Evolutionary conservation across 2,113 vertebrate species (phyloP).

Genomic region (Oxyura jamaicensis): DNA sequence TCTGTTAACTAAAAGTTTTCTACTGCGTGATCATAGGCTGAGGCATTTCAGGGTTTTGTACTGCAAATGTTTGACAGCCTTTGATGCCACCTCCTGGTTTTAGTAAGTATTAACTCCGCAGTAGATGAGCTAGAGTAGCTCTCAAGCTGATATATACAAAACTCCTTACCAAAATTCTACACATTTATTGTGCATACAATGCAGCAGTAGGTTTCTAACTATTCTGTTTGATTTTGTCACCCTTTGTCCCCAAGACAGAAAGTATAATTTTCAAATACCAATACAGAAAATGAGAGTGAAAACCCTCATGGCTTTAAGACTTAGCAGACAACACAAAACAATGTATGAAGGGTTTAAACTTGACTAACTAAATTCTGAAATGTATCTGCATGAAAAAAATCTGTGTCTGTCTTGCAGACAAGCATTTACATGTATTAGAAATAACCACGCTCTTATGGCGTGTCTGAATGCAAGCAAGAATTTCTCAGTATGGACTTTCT

Average conservation of each 20-base stretch:
- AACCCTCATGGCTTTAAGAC: background rate
- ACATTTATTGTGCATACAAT: background rate
- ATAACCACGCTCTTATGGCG: background rate
- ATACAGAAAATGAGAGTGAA: background rate
- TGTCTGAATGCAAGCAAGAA: background rate
- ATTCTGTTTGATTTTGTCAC: background rate
- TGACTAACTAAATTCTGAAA: background rate
- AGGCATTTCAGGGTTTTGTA: background rate
- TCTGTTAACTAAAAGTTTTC: background rate
- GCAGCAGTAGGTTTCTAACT: background rate
- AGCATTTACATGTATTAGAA: background rate
- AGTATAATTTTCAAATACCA: background rate
- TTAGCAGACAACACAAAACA: background rate
- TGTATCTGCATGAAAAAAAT: background rate
- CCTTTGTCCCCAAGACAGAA: background rate
- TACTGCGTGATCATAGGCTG: background rate
- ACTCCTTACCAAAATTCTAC: background rate
- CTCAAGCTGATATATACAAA: background rate
- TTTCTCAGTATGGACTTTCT: background rate
- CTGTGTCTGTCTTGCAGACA: background rate
- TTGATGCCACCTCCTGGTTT: conserved; percentile 63
- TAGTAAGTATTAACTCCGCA: background rate
- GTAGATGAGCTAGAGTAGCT: background rate
- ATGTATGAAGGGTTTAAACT: background rate
- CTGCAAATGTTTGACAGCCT: background rate